Evolutionary conservation across 2,797 vertebrate genomes (phyloP), one percentile per base, ranked within the genome.

Genomic region (Parauchenoglanis ngamensis): DNA sequence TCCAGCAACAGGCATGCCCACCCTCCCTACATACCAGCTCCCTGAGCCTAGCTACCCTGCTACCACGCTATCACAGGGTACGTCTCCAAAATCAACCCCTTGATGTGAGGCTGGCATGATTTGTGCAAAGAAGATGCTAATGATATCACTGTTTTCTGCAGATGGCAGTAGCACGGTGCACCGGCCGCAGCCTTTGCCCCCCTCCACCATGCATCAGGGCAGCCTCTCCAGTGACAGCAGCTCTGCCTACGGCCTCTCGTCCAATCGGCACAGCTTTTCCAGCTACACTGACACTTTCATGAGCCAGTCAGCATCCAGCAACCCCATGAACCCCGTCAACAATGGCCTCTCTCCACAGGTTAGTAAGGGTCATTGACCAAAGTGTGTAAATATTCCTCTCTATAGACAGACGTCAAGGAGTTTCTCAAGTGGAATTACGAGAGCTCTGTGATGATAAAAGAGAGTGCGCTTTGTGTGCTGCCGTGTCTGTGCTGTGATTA

Each of bases 291-390:
- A 99, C 93, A 96, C 95, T 89, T 99, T 99, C 94, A 98, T 99
- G 96, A 97, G 95, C 89, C 95, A 97, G 0, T 91, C 97, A 0
- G 97, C 96, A 0, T 95, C 96, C 0, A 94, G 95, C 92, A 98
- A 98, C 94, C 97, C 98, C 93, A 97, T 98, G 96, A 98, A 98
- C 92, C 95, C 97, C 0, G 97, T 98, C 92, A 97, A 96, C 96
- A 98, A 97, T 0, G 98, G 98, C 85, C 97, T 98, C 88, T 97
- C 97, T 86, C 97, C 97, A 61, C 98, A 99, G 97, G 98, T 99
- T 94, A 80, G 94, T 88, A 85, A 81, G 91, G 90, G 89, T 92
- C 92, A 88, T 80, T 86, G 90, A 86, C 89, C 88, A 76, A 88
- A 87, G 88, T 89, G 89, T 90, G 89, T 90, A 88, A 89, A 91